phyloP scores from a whole-genome alignment of 2,888 invertebrate species.

The Protophormia terraenovae region DNA sequence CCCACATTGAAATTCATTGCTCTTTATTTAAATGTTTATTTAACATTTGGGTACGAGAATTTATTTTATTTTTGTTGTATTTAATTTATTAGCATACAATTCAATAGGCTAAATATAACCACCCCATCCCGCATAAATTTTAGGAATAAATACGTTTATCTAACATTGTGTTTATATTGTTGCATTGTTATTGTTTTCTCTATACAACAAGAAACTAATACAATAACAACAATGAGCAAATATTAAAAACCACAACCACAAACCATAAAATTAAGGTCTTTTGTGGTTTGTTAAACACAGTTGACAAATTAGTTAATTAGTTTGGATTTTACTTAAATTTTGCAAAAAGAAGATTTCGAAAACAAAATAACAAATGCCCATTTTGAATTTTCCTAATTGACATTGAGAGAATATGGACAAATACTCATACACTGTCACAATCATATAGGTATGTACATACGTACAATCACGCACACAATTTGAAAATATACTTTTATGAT shows the following conservation, averaged over 20 bases:
- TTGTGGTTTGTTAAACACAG: constrained; percentile 48
- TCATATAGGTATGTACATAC: too few species aligned
- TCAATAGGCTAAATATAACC: neutral
- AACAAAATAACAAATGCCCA: neutral
- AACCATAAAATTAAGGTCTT: constrained; percentile 51
- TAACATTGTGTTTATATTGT: neutral
- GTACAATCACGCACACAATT: too few species aligned
- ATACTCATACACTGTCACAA: too few species aligned
- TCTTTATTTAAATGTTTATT: neutral
- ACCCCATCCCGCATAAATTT: neutral
- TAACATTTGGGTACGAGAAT: neutral
- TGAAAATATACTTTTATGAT: too few species aligned
- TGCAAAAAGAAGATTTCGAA: neutral
- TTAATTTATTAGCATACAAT: constrained; percentile 1
- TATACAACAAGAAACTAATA: neutral
- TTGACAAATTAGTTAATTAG: constrained; percentile 59
- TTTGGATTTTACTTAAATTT: constrained; percentile 25
- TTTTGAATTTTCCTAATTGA: neutral
- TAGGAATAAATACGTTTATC: neutral
- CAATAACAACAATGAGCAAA: neutral
- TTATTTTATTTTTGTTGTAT: neutral
- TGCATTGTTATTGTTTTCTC: neutral
- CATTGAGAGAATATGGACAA: too few species aligned
- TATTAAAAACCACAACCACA: constrained; percentile 40
- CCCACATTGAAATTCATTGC: neutral